phyloP scores from a whole-genome alignment of 2,888 invertebrate genomes.

The Ophion ventricosus region DNA sequence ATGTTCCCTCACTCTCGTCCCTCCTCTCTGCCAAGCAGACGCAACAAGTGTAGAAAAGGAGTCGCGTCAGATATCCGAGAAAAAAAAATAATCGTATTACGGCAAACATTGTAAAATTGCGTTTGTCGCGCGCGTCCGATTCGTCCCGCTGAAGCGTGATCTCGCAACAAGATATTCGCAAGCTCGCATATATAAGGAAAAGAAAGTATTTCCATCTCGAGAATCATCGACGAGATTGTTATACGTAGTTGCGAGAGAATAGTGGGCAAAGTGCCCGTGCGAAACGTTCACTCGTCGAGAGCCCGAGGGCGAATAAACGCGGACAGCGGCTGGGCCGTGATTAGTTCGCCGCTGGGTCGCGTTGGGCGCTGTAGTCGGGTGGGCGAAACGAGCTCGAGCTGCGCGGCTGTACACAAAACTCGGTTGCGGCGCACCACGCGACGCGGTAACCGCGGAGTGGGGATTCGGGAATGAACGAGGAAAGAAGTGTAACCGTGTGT shows the following conservation, averaged over 20 bases:
- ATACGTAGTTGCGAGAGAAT: too few relatives aligned
- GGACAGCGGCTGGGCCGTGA: too few relatives aligned
- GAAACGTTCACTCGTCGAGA: neutral
- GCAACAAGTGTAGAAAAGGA: slow-evolving; percentile 33
- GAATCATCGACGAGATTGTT: neutral
- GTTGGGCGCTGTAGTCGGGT: neutral
- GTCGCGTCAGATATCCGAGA: neutral
- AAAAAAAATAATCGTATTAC: neutral
- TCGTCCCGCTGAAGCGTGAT: neutral
- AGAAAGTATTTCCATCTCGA: neutral
- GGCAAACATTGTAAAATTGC: neutral
- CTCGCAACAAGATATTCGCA: neutral
- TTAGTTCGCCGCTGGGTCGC: slow-evolving; percentile 8
- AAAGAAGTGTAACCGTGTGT: slow-evolving; percentile 22
- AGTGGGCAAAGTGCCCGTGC: neutral
- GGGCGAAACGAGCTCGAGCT: neutral
- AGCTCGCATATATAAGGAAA: neutral
- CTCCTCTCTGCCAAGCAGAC: neutral
- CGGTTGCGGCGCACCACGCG: slow-evolving; percentile 44
- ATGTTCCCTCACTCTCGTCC: neutral
- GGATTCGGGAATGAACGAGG: slow-evolving; percentile 16
- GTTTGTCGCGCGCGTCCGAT: neutral
- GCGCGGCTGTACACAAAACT: neutral
- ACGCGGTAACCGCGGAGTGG: slow-evolving; percentile 2
- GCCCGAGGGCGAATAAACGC: slow-evolving; percentile 8